Evolutionary conservation across 53 echinoderm and acorn worm genomes (phyloP), one percentile per base, ranked within the genome.

Genomic region (Antedon mediterranea): DNA sequence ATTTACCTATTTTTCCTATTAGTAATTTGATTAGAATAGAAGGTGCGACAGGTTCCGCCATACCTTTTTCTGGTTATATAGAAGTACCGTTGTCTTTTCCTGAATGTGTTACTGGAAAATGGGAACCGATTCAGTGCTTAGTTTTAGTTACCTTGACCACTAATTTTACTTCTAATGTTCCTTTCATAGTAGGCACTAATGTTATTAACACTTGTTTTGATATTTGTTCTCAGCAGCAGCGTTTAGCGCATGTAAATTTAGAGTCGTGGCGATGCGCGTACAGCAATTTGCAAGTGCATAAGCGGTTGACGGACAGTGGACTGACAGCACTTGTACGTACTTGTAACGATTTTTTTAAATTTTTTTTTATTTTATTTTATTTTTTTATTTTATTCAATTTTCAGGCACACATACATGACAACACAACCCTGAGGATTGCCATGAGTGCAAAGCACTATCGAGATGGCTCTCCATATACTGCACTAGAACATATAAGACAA

Each of bases 121-220:
- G 30, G 43, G 57, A 78, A 8, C 30, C 30, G 11, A 43, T 72
- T 3, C 28, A 43, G 30, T 26, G 43, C 7, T 29, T 78, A 30
- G 70, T 29, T 43, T 30, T 78, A 31, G 57, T 78, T 23, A 30
- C 43, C 26, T 78, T 78, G 43, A 44, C 41, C 31, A 78, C 43
- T 9, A 78, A 44, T 30, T 78, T 43, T 43, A 78, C 43, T 23
- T 3, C 26, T 28, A n/a, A 44, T 43, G 78, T 78, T 28, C 78
- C 78, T 11, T 28, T 78, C 8, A 43, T 44, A 28, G 78, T 78
- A 28, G 78, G 78, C 15, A 78, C 78, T 3, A 78, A 43, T 18
- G 33, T 76, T 11, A 6, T 76, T 4, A 76, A 5, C 5, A 11
- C 3, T 2, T 29, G 76, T 33, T 34, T 8, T 28, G 29, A 30